Conservation (phyloP, 2,888 invertebrate genomes). For the Dasysyrphus tricinctus region DNA sequence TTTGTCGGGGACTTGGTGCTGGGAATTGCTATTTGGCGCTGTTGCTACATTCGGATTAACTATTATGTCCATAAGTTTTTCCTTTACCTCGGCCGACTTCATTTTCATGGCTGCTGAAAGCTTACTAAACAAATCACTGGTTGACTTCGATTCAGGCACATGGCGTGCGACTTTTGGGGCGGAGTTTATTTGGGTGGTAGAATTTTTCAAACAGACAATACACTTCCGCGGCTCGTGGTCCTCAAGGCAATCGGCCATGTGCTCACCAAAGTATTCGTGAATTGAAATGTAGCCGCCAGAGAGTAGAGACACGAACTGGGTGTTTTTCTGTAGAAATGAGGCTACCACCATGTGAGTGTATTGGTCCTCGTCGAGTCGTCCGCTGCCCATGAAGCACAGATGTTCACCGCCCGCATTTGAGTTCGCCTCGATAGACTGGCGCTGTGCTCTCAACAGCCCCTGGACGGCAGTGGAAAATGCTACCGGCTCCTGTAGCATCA, state of each 20-base stretch:
- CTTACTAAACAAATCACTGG: slow-evolving; percentile 90
- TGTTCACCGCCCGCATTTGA: slow-evolving; percentile 94
- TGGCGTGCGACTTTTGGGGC: slow-evolving; percentile 35
- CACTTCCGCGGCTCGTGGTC: slow-evolving; percentile 93
- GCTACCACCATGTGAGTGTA: slow-evolving; percentile 99
- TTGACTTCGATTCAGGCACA: slow-evolving; percentile 56
- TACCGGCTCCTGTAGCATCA: slow-evolving; percentile 98
- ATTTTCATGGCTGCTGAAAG: slow-evolving; percentile 94
- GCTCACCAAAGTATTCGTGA: slow-evolving; percentile 92
- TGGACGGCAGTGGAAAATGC: slow-evolving; percentile 97
- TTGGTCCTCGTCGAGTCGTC: slow-evolving; percentile 96
- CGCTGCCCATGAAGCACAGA: slow-evolving; percentile 96
- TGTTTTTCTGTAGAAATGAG: slow-evolving; percentile 96
- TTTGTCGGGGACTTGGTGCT: slow-evolving; percentile 85
- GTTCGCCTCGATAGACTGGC: slow-evolving; percentile 92
- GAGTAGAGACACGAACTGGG: slow-evolving; percentile 95
- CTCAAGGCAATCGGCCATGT: slow-evolving; percentile 91
- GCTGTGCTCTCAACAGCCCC: slow-evolving; percentile 93
- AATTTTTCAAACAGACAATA: slow-evolving; percentile 89
- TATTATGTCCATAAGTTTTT: slow-evolving; percentile 95
- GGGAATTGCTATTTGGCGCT: slow-evolving; percentile 37
- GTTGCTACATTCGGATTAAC: slow-evolving; percentile 90
- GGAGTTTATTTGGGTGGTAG: slow-evolving; percentile 76
- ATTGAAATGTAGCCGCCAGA: slow-evolving; percentile 95
- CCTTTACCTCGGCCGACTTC: slow-evolving; percentile 96